phyloP scores from a whole-genome alignment of 2,888 invertebrate species.

The Meloe dianella region DNA sequence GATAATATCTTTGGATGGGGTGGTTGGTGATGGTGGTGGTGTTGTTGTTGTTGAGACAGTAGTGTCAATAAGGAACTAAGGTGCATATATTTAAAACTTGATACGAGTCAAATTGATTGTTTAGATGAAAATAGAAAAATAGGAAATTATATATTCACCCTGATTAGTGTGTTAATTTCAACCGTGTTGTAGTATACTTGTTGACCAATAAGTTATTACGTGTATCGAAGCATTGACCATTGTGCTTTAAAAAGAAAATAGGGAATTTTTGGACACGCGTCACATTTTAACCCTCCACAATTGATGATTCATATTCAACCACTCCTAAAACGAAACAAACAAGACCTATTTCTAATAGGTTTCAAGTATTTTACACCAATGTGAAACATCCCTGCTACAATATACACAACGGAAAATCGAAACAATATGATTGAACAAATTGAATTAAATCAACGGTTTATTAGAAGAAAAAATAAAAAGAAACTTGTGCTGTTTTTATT shows the following conservation, averaged over 20 bases:
- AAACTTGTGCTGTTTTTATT: background rate
- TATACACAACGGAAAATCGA: background rate
- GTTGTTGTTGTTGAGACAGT: too few species aligned
- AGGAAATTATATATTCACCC: background rate
- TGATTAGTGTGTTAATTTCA: background rate
- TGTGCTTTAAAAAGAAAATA: conserved; percentile 2
- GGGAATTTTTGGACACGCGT: conserved; percentile 21
- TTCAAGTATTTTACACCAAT: conserved; percentile 18
- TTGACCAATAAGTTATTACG: background rate
- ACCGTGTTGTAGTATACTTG: conserved; percentile 15
- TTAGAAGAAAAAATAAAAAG: background rate
- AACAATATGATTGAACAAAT: background rate
- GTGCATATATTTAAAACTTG: background rate
- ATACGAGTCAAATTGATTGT: background rate
- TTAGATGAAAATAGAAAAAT: background rate
- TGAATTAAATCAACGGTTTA: conserved; percentile 8
- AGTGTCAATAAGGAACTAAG: background rate
- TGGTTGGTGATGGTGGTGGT: background rate
- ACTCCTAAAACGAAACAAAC: conserved; percentile 16
- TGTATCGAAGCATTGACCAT: conserved; percentile 6
- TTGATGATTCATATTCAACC: conserved; percentile 22
- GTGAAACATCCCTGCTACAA: background rate
- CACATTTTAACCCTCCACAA: conserved; percentile 15
- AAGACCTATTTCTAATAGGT: background rate
- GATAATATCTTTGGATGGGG: conserved; percentile 27